Percentiles rank a stretch among this genome's conserved stretches.
Conservation (phyloP, 2,113 vertebrate species). For the Nestor notabilis region DNA sequence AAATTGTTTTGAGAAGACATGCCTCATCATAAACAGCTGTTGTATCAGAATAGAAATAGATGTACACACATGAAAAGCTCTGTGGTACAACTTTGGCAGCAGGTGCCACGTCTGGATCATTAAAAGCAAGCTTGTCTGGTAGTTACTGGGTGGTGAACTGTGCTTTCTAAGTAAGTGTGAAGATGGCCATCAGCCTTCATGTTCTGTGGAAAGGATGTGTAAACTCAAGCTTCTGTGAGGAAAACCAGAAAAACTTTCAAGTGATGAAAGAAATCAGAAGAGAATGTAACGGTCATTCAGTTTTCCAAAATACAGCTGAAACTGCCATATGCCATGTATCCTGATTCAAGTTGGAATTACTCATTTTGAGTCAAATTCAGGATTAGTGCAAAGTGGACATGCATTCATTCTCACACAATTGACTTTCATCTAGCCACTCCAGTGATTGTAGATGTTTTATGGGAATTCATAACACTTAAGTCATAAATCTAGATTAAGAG, state of each 20-base stretch:
- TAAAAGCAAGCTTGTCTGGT: not conserved
- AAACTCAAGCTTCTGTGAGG: not conserved
- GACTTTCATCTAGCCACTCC: not conserved
- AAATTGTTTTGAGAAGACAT: not conserved
- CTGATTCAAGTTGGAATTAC: not conserved
- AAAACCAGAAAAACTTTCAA: not conserved
- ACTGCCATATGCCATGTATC: not conserved
- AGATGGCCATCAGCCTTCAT: not conserved
- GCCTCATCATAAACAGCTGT: not conserved
- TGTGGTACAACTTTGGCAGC: not conserved
- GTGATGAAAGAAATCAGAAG: not conserved
- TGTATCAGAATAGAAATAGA: not conserved
- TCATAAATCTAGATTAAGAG: not conserved
- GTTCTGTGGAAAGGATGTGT: not conserved
- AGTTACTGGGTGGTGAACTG: not conserved
- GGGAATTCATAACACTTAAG: not conserved
- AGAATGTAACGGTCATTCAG: not conserved
- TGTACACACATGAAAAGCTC: not conserved
- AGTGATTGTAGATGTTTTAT: not conserved
- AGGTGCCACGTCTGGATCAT: not conserved
- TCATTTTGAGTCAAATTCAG: not conserved
- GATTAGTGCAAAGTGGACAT: not conserved
- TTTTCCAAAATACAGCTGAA: not conserved
- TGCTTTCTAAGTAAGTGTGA: not conserved
- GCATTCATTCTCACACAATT: not conserved